Percentiles rank a stretch among this genome's conserved stretches.
Evolutionary conservation across 2,113 vertebrate genomes (phyloP).

Genomic region (Plecturocebus donacophilus): DNA sequence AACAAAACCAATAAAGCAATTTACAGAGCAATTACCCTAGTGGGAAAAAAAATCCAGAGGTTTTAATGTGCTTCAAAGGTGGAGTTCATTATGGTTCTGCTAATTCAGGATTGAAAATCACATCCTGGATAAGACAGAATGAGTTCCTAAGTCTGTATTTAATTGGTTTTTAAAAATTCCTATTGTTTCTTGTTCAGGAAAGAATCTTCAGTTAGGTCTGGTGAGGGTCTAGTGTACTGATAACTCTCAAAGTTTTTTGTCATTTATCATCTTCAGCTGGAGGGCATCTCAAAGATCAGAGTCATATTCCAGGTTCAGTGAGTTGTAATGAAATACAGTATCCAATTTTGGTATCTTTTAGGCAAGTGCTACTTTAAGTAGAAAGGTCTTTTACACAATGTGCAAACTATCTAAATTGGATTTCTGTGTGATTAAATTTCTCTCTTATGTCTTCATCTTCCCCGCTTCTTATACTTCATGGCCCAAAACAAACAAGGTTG

Average conservation of each 20-base stretch:
- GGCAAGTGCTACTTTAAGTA: neutral
- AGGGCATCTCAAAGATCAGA: neutral
- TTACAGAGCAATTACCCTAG: neutral
- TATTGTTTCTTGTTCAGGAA: neutral
- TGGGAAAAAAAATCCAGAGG: neutral
- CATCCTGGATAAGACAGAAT: neutral
- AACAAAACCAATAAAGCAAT: neutral
- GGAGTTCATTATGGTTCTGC: neutral
- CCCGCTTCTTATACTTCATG: neutral
- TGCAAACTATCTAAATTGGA: neutral
- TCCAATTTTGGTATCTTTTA: neutral
- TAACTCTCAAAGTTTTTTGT: neutral
- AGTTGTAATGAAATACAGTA: neutral
- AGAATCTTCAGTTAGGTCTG: neutral
- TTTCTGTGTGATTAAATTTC: neutral
- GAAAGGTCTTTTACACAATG: neutral
- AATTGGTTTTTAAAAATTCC: neutral
- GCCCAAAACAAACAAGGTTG: neutral
- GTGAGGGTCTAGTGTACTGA: neutral
- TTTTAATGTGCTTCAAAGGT: neutral
- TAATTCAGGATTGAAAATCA: neutral
- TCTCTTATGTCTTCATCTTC: neutral
- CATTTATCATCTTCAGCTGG: neutral
- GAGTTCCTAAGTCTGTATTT: neutral
- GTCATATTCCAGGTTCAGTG: neutral